These are phyloP conservation scores for Philopedon plagiatum DNA, from an alignment of 2,888 invertebrate species.

Conservation along the genomic window DNA sequence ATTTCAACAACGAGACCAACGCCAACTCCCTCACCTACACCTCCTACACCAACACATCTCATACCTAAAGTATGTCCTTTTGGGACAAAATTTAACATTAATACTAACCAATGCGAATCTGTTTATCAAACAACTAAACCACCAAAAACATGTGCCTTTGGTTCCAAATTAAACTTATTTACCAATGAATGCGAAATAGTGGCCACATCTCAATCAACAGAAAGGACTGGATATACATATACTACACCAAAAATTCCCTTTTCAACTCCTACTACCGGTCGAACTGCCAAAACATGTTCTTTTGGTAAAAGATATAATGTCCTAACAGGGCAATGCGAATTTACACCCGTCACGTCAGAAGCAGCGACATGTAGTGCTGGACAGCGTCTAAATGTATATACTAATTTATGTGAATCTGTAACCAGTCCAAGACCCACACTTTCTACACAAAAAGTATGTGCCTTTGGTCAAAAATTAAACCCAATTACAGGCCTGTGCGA, in stretches of 20 bases:
- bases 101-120: constrained; percentile 22
- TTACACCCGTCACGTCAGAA: too few relatives aligned
- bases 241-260: constrained; percentile 3
- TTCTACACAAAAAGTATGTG: constrained; percentile 22
- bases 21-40: background rate
- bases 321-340: constrained; percentile 8
- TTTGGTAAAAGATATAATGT: constrained; percentile 25
- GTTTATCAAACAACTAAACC: constrained; percentile 1
- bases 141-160: constrained; percentile 5
- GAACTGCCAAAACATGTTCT: constrained; percentile 7
- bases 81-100: background rate
- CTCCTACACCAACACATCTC: background rate
- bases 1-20: constrained; percentile 8
- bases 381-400: constrained; percentile 16
- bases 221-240: constrained; percentile 3
- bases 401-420: constrained; percentile 18
- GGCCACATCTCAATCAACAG: background rate
- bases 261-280: background rate
- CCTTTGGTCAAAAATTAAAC: constrained; percentile 33
- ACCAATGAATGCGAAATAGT: constrained; percentile 28
- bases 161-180: constrained; percentile 18
- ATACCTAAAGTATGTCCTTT: background rate
- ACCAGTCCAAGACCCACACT: constrained; percentile 12
- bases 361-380: too few relatives aligned
- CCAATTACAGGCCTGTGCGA: constrained; percentile 33